A percentile compares a stretch with the other conserved stretches of the same genome.
phyloP scores from a whole-genome alignment of 2,113 vertebrate species.

The Pionites leucogaster region DNA sequence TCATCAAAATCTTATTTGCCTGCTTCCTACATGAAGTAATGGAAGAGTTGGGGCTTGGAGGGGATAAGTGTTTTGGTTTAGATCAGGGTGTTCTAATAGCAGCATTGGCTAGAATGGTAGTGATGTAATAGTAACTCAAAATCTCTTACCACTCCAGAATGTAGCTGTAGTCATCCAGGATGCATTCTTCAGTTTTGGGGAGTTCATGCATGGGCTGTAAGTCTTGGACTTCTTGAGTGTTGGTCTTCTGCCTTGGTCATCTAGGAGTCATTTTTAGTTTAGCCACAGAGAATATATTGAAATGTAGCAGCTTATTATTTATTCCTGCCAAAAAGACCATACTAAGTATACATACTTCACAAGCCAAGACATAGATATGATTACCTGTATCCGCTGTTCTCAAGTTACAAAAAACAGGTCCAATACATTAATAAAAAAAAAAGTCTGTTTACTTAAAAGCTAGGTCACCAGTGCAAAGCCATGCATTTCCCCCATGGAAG shows the following conservation, averaged over 20 bases:
- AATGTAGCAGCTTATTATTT: constrained; percentile 1
- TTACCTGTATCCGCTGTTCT: background rate
- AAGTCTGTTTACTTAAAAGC: background rate
- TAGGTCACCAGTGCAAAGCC: background rate
- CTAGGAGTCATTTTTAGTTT: background rate
- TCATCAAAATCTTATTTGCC: background rate
- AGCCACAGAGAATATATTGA: constrained; percentile 7
- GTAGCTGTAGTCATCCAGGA: background rate
- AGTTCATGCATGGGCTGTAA: rapidly evolving
- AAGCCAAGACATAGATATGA: background rate
- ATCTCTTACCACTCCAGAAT: background rate
- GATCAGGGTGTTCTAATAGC: background rate
- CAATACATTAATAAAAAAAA: background rate
- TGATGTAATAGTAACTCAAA: background rate
- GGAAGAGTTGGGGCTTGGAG: background rate
- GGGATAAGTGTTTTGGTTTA: background rate
- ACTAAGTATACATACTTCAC: background rate
- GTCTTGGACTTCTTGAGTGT: background rate
- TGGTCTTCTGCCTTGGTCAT: background rate
- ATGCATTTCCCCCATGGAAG: background rate
- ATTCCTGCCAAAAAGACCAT: background rate
- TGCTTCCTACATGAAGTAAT: background rate
- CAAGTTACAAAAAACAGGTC: background rate
- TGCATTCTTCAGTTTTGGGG: background rate
- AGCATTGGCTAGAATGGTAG: background rate